Evolutionary conservation across 1,140 invertebrate species (phyloP).

Genomic region (Atta colombica): DNA sequence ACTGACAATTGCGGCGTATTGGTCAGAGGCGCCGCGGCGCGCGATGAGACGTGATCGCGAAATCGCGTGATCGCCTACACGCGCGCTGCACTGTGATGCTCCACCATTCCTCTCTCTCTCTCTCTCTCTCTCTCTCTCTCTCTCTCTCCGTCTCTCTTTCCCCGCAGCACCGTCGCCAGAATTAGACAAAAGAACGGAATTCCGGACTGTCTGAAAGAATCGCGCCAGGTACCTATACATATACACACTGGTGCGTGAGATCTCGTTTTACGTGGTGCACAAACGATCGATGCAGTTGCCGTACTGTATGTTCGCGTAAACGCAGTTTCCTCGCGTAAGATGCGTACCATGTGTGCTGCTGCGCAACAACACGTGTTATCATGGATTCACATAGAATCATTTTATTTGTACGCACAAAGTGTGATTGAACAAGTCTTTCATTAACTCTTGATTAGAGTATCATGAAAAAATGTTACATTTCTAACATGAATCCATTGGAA

Average conservation of each 20-base stretch:
- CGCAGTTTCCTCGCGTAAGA: neutral
- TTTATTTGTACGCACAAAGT: neutral
- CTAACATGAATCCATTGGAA: too few relatives aligned
- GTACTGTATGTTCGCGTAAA: neutral
- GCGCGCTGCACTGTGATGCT: slow-evolving; percentile 27
- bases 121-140: neutral
- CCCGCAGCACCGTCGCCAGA: slow-evolving; percentile 43
- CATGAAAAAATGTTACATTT: too few relatives aligned
- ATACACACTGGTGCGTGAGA: neutral
- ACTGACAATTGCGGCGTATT: slow-evolving; percentile 73
- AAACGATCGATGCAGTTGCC: neutral
- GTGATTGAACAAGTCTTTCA: neutral
- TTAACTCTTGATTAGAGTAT: too few relatives aligned
- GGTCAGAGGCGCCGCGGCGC: slow-evolving; percentile 66
- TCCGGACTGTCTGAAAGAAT: slow-evolving; percentile 34
- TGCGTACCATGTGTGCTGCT: neutral
- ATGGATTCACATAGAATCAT: neutral
- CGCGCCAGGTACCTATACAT: neutral
- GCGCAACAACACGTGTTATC: neutral
- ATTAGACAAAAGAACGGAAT: slow-evolving; percentile 71
- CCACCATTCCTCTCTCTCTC: neutral
- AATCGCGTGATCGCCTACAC: slow-evolving; percentile 72
- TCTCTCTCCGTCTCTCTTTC: neutral
- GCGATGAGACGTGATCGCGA: slow-evolving; percentile 64
- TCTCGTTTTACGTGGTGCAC: neutral